Base-by-base conservation (phyloP, 2,888 invertebrate species). In the Saturnia japonica region DNA sequence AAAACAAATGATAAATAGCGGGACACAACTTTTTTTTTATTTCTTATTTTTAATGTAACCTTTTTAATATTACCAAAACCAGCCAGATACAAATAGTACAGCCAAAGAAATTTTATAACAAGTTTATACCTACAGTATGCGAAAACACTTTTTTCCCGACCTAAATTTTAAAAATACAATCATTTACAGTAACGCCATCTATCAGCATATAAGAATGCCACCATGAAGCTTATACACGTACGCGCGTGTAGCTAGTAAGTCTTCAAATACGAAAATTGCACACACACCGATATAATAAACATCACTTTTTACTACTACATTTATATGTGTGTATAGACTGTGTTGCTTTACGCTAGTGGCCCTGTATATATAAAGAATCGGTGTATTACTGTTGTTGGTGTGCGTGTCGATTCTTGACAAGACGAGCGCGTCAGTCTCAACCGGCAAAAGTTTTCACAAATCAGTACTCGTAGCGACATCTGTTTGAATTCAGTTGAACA, bases 401-500 rank as follows among this genome's bases (percentile, higher is more conserved):
- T 85, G 86, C 79, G 80, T 67, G 74, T 78, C 72, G 74, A 78
- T 74, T 80, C 75, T 78, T 71, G 74, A 82, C 77, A 78, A 40
- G 64, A 78, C 12, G 57, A 60, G 28, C 28, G 14, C 57, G 28
- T 60, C 57, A 76, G 82, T 78, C 77, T 79, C 78, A 77, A 79
- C 57, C 85, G 76, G 76, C 77, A 71, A 80, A 82, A 83, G 82
- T 87, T 86, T 85, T 82, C 82, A 80, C 76, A 80, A 86, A 75
- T 83, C 77, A 84, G 60, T 76, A 82, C 87, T 74, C 42, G 81
- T 88, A 88, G 87, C 91, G 93, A 84, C 93, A 93, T 92, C 93
- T 94, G 86, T 86, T 82, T 72, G 19, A 57, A 69, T 67, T 74
- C 57, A 45, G 71, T 66, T 69, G 82, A 90, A 92, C 84, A 73